Evolutionary conservation across 2,888 invertebrate species (phyloP).

Genomic region (Pedicia rivosa): DNA sequence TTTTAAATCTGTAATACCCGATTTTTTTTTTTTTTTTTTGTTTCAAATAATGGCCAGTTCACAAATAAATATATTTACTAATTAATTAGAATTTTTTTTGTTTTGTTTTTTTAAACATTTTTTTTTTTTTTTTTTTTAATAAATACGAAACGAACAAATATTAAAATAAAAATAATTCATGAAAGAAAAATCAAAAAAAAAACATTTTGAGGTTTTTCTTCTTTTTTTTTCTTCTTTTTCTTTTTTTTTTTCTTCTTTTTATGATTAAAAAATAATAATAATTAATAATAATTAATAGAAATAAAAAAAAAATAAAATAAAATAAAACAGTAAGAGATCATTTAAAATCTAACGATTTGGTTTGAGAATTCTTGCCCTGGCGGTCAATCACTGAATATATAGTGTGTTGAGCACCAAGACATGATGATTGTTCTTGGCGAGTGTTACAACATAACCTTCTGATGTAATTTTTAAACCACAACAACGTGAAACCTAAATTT

Average conservation of each 20-base stretch:
- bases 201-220: no score
- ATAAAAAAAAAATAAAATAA: background rate
- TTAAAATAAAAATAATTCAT: background rate
- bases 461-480: conserved; percentile 95
- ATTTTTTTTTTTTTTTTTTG: no score
- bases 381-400: conserved; percentile 70
- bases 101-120: background rate
- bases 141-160: background rate
- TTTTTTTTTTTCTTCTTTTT: conserved; percentile 2
- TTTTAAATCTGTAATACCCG: no score
- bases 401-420: conserved; percentile 90
- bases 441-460: conserved; percentile 87
- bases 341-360: conserved; percentile 15
- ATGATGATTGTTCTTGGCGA: conserved; percentile 98
- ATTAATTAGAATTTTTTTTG: no score
- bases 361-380: conserved; percentile 16
- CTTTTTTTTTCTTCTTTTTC: conserved; percentile 1
- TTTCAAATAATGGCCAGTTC: no score
- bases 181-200: no score
- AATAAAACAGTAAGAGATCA: conserved; percentile 8
- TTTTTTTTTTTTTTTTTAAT: background rate
- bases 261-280: conserved; percentile 4
- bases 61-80: no score
- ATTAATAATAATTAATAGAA: conserved; percentile 4
- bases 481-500: conserved; percentile 95